Percentiles rank a stretch among this genome's conserved stretches.
These are phyloP conservation scores for Lepidurus apus DNA, from an alignment of 1,140 invertebrate genomes.

Conservation along the genomic window DNA sequence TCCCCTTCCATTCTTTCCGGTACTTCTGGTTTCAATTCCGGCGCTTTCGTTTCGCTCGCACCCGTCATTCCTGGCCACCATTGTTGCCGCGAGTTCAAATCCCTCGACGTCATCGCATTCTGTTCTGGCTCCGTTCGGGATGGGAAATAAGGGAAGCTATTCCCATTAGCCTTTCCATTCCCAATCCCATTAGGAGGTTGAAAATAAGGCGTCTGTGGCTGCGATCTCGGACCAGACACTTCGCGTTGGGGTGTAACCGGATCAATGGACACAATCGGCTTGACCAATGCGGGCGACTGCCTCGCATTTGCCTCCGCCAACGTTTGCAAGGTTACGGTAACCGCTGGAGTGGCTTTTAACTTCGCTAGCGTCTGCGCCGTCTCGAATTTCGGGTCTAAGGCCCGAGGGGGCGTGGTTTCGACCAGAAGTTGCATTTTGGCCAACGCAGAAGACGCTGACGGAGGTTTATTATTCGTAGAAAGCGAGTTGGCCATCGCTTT, in stretches of 20 bases:
- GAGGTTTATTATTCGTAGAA: background rate
- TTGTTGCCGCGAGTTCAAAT: constrained; percentile 7
- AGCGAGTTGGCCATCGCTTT: background rate
- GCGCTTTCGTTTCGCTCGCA: constrained; percentile 15
- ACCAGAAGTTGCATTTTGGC: background rate
- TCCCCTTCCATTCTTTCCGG: constrained; percentile 27
- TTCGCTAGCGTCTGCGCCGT: background rate
- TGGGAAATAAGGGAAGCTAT: no score
- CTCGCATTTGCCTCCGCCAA: background rate
- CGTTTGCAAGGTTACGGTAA: background rate
- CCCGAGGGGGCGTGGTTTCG: background rate
- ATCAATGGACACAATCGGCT: background rate
- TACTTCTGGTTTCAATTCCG: background rate
- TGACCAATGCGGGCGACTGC: background rate
- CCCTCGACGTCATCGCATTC: constrained; percentile 1
- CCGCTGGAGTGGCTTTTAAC: background rate
- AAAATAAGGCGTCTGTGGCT: background rate
- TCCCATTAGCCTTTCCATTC: no score
- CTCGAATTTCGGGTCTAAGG: background rate
- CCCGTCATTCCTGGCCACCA: constrained; percentile 21
- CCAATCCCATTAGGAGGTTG: no score
- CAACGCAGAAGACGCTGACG: background rate
- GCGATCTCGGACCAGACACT: background rate
- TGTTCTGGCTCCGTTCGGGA: no score
- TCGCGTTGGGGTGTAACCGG: background rate